A percentile compares a stretch with the other conserved stretches of the same genome.
phyloP scores from a whole-genome alignment of 2,113 vertebrate genomes.

The Variabilichromis moorii region DNA sequence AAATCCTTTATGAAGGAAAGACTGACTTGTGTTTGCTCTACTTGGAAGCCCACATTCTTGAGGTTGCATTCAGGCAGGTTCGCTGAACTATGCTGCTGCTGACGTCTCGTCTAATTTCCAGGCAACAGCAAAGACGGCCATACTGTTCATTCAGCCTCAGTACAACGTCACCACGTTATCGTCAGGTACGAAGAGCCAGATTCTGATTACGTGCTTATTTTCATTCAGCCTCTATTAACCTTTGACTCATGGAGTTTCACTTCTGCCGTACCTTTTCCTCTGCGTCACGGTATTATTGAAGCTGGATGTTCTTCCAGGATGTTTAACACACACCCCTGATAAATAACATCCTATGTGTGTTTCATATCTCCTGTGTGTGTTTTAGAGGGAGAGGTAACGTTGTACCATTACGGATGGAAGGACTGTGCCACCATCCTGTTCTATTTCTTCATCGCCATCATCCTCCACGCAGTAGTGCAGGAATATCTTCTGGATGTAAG shows the following conservation, averaged over 20 bases:
- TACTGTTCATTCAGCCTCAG: conserved; percentile 97
- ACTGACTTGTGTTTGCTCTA: background rate
- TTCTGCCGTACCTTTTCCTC: background rate
- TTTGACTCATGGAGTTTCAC: background rate
- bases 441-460: conserved; percentile 90
- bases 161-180: conserved; percentile 84
- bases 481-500: conserved; percentile 95
- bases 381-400: conserved; percentile 82
- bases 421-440: conserved; percentile 90
- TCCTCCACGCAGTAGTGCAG: conserved; percentile 92
- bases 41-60: background rate
- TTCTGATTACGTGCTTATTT: background rate
- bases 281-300: background rate
- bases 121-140: conserved; percentile 95
- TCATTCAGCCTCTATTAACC: background rate
- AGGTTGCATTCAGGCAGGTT: background rate
- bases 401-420: conserved; percentile 90
- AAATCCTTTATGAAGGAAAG: background rate
- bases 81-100: background rate
- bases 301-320: background rate
- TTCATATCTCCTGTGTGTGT: conserved; percentile 12
- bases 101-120: conserved; percentile 59
- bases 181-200: conserved; percentile 70
- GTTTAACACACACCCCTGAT: background rate
- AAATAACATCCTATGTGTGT: background rate